Conservation (phyloP, 2,113 vertebrate species). For the Petrocephalus microphthalmus region DNA sequence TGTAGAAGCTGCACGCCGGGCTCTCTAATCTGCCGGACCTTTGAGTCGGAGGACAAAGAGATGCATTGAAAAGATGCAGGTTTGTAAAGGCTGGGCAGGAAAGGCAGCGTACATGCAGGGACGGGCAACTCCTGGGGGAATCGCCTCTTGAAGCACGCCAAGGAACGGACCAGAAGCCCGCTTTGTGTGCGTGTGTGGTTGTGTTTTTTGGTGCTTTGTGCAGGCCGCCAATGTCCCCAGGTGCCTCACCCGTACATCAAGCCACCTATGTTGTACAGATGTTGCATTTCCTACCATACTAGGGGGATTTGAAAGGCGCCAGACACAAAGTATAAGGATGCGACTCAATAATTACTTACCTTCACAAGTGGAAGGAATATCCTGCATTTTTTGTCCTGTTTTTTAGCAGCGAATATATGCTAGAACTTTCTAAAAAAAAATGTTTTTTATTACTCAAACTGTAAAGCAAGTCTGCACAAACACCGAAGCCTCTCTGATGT, state of each 20-base stretch:
- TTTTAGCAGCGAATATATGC: neutral
- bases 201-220: neutral
- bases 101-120: neutral
- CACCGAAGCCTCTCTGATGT: neutral
- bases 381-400: neutral
- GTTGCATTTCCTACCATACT: neutral
- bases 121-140: neutral
- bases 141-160: neutral
- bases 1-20: neutral
- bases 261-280: neutral
- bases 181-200: neutral
- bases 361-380: neutral
- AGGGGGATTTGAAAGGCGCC: neutral
- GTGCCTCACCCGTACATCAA: neutral
- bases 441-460: neutral
- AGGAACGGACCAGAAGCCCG: neutral
- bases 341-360: neutral
- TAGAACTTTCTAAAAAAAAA: neutral
- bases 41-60: neutral
- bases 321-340: neutral
- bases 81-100: neutral
- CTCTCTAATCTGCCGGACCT: neutral
- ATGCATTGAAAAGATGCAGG: neutral
- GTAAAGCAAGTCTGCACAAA: neutral
- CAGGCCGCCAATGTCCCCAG: neutral